Evolutionary conservation across 2,113 vertebrate species (phyloP).

Genomic region (Sclerurus mexicanus): DNA sequence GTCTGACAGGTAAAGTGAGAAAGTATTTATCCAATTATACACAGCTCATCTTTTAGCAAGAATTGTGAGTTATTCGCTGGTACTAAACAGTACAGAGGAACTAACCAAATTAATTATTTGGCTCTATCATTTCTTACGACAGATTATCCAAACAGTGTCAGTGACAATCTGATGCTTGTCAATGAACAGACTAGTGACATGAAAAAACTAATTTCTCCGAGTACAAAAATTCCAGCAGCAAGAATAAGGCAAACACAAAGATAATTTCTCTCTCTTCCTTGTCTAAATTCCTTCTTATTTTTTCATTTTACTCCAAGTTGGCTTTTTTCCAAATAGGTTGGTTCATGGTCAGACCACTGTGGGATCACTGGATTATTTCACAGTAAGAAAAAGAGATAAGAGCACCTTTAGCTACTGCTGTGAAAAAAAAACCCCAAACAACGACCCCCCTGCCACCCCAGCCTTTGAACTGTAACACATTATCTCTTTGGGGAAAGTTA

Average conservation of each 20-base stretch:
- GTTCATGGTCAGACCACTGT: constrained; percentile 66
- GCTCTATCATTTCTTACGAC: constrained; percentile 4
- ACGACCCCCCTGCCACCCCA: not conserved
- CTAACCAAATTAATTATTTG: constrained; percentile 50
- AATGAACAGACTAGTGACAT: constrained; percentile 50
- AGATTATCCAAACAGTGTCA: constrained; percentile 51
- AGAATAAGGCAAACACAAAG: constrained; percentile 61
- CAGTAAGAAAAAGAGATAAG: constrained; percentile 65
- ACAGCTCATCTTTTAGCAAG: not conserved
- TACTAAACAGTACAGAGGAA: constrained; percentile 12
- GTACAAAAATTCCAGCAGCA: not conserved
- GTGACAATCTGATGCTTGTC: constrained; percentile 53
- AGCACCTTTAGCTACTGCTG: constrained; percentile 60
- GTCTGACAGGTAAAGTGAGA: constrained; percentile 52
- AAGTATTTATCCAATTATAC: constrained; percentile 47
- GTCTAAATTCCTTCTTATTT: constrained; percentile 48
- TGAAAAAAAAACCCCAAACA: not conserved
- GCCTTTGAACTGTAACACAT: constrained; percentile 65
- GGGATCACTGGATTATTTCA: constrained; percentile 64
- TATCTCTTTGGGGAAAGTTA: constrained; percentile 62
- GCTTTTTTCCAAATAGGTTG: constrained; percentile 48
- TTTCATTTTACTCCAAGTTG: constrained; percentile 34
- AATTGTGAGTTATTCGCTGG: constrained; percentile 2
- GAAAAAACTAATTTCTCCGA: constrained; percentile 43
- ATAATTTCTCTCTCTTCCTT: constrained; percentile 70